Percentiles rank a stretch among this genome's conserved stretches.
These are phyloP conservation scores for Lepidocolaptes lacrymiger DNA, from an alignment of 2,797 vertebrate genomes.

Conservation along the genomic window DNA sequence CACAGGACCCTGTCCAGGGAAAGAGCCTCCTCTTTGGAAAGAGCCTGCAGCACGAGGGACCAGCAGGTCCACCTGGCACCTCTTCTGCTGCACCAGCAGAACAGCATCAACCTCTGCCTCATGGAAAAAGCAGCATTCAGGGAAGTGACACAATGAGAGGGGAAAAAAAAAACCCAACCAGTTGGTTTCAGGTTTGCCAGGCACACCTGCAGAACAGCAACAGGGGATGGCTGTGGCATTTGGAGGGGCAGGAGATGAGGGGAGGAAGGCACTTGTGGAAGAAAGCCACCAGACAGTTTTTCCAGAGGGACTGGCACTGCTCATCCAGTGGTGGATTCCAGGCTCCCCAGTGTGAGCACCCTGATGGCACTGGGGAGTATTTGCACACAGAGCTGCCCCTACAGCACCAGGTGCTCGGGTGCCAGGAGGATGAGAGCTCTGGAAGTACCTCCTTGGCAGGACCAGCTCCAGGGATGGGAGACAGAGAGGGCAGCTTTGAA, in stretches of 20 bases:
- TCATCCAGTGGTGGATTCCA: neutral
- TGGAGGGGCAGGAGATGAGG: neutral
- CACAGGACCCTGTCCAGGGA: fast-evolving
- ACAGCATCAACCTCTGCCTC: neutral
- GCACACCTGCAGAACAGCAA: neutral
- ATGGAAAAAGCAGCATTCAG: neutral
- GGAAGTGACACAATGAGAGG: neutral
- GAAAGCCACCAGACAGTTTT: neutral
- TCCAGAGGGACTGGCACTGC: neutral
- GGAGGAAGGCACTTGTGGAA: fast-evolving
- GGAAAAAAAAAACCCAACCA: too few relatives aligned
- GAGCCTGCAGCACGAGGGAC: neutral
- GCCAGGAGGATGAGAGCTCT: fast-evolving
- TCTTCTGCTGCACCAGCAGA: neutral
- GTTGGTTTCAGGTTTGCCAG: neutral
- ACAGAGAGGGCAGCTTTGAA: neutral
- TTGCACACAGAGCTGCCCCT: neutral
- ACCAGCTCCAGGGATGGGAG: fast-evolving
- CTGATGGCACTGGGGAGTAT: neutral
- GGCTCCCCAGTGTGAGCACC: neutral
- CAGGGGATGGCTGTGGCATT: too few relatives aligned
- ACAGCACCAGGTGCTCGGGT: neutral
- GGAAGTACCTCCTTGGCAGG: neutral
- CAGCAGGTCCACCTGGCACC: neutral
- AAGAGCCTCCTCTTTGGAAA: neutral